A percentile compares a stretch with the other conserved stretches of the same genome.
Evolutionary conservation across 2,888 invertebrate genomes (phyloP).

Genomic region (Drosophila dives): DNA sequence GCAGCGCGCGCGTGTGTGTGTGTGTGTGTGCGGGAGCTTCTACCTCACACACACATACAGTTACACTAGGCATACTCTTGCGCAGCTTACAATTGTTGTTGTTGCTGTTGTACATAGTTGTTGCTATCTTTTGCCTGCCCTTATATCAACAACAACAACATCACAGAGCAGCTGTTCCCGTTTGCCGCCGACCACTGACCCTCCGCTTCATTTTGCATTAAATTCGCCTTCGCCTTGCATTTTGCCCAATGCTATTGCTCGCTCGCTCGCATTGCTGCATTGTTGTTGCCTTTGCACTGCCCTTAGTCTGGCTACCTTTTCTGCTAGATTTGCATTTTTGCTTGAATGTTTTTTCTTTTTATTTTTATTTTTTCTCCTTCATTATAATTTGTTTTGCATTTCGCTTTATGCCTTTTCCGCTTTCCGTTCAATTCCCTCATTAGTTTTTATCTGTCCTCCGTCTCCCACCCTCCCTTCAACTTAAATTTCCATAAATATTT

Average conservation of each 20-base stretch:
- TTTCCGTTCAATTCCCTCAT: slow-evolving; percentile 46
- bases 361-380: slow-evolving; percentile 12
- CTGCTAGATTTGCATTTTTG: slow-evolving; percentile 54
- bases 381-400: slow-evolving; percentile 53
- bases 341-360: slow-evolving; percentile 25
- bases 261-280: slow-evolving; percentile 3
- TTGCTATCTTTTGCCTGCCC: slow-evolving; percentile 47
- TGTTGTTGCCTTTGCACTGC: slow-evolving; percentile 15
- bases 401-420: slow-evolving; percentile 50
- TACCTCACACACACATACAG: slow-evolving; percentile 25
- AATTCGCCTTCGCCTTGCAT: slow-evolving; percentile 55
- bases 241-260: slow-evolving; percentile 25
- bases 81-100: background rate
- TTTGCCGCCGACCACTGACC: slow-evolving; percentile 45
- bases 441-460: slow-evolving; percentile 53
- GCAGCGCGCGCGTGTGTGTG: slow-evolving; percentile 11
- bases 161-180: slow-evolving; percentile 54
- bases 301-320: slow-evolving; percentile 45
- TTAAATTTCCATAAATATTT: slow-evolving; percentile 48
- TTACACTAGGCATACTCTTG: slow-evolving; percentile 37
- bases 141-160: slow-evolving; percentile 33
- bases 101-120: slow-evolving; percentile 8
- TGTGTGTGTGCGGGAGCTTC: slow-evolving; percentile 35
- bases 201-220: slow-evolving; percentile 53
- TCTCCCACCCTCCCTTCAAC: slow-evolving; percentile 9